Conservation (phyloP, 2,113 vertebrate species). For the Lasiurus borealis region DNA sequence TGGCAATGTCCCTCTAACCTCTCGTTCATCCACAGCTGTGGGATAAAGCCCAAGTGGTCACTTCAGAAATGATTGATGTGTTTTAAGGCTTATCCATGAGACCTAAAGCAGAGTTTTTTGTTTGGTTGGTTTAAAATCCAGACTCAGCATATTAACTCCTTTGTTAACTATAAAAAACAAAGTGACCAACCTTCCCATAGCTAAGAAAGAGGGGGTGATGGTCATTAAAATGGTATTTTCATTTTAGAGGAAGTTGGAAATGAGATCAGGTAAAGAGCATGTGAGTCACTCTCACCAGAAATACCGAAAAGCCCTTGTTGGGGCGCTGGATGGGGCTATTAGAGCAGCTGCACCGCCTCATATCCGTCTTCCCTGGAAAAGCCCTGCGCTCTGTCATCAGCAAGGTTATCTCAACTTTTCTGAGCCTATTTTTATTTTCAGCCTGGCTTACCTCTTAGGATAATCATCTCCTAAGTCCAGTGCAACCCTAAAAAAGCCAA, state of each 20-base stretch:
- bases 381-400: background rate
- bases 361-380: background rate
- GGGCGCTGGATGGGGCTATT: background rate
- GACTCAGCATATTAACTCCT: background rate
- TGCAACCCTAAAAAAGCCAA: conserved; percentile 19
- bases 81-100: conserved; percentile 33
- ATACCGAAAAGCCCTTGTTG: background rate
- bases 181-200: background rate
- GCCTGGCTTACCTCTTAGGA: conserved; percentile 20
- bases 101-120: conserved; percentile 2
- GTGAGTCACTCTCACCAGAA: background rate
- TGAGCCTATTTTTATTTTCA: conserved; percentile 58
- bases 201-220: background rate
- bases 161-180: conserved; percentile 45
- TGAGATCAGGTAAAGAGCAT: background rate
- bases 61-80: conserved; percentile 55
- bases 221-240: conserved; percentile 48
- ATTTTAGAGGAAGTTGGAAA: conserved; percentile 25
- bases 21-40: background rate
- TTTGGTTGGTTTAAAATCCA: background rate
- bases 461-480: conserved; percentile 42
- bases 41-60: conserved; percentile 43
- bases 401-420: conserved; percentile 35
- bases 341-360: background rate
- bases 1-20: background rate